Percentiles rank a stretch among this genome's conserved stretches.
Evolutionary conservation across 2,797 vertebrate genomes (phyloP).

Genomic region (Pagetopsis macropterus): DNA sequence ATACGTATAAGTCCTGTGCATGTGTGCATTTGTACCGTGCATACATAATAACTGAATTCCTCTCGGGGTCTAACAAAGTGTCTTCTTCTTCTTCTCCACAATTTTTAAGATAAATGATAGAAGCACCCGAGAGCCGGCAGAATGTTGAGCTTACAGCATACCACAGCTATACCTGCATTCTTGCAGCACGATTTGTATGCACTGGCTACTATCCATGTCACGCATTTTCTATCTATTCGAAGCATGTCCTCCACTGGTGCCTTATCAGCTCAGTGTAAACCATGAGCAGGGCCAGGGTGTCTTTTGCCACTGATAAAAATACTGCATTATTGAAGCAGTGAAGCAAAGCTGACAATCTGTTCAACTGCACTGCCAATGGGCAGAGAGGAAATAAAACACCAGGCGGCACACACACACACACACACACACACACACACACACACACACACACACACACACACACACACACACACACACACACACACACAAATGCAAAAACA

Average conservation of each 20-base stretch:
- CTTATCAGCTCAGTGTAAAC: conserved; percentile 37
- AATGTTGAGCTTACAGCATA: not conserved
- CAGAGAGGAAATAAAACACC: conserved; percentile 67
- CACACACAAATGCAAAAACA: conserved; percentile 9
- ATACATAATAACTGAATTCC: too few species aligned
- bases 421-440: conserved; percentile 3
- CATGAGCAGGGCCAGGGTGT: conserved; percentile 46
- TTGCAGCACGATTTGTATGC: not conserved
- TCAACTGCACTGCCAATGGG: conserved; percentile 67
- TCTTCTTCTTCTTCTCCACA: too few species aligned
- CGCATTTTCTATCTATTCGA: not conserved
- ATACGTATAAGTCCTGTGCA: too few species aligned
- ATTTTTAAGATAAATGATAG: not conserved
- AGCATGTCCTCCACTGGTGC: conserved; percentile 14
- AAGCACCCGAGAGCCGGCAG: not conserved
- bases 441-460: conserved; percentile 22
- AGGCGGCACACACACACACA: conserved; percentile 36
- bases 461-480: conserved; percentile 17
- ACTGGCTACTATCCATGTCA: not conserved
- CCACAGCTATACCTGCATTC: not conserved
- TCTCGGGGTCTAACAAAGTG: too few species aligned
- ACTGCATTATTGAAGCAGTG: conserved; percentile 61
- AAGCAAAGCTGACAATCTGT: conserved; percentile 76
- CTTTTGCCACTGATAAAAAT: conserved; percentile 67
- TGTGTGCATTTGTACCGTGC: too few species aligned